These are phyloP conservation scores for Entelurus aequoreus DNA, from an alignment of 2,113 vertebrate species.

Conservation along the genomic window DNA sequence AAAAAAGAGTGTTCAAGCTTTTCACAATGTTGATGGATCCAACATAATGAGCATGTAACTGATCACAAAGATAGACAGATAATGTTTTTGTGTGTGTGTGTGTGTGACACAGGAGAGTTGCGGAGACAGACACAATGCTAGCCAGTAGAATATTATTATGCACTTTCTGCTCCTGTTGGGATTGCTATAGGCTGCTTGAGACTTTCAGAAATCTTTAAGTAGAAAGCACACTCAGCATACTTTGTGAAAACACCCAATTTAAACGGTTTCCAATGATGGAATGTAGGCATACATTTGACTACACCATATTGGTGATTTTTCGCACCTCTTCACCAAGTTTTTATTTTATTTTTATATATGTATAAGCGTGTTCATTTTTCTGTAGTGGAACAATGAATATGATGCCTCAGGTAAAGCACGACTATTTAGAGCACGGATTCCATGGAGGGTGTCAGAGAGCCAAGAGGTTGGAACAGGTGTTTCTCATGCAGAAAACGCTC, in stretches of 20 bases:
- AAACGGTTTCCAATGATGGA: conserved; percentile 21
- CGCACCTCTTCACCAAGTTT: conserved; percentile 41
- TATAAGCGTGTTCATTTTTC: conserved; percentile 27
- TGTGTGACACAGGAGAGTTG: conserved; percentile 18
- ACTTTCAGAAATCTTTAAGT: conserved; percentile 59
- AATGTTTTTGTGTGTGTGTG: conserved; percentile 38
- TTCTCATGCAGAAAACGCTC: conserved; percentile 59
- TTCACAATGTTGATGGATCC: conserved; percentile 73
- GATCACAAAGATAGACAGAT: conserved; percentile 70
- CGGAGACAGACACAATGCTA: conserved; percentile 39
- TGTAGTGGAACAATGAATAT: conserved; percentile 43
- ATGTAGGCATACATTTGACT: neutral
- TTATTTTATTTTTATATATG: too few relatives aligned
- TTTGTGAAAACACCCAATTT: conserved; percentile 49
- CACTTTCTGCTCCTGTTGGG: conserved; percentile 59
- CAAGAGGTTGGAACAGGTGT: conserved; percentile 70
- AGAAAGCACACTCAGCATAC: conserved; percentile 61
- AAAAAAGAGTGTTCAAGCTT: conserved; percentile 63
- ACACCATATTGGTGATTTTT: conserved; percentile 17
- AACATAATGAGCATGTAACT: conserved; percentile 69
- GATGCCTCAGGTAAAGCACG: conserved; percentile 72
- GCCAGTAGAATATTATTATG: conserved; percentile 57
- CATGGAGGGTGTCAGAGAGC: conserved; percentile 64
- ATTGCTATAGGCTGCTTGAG: conserved; percentile 57
- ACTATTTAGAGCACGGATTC: conserved; percentile 78